Percentiles rank a stretch among this genome's conserved stretches.
phyloP scores from a whole-genome alignment of 2,888 invertebrate genomes.

The Drosophila flavopinicola region DNA sequence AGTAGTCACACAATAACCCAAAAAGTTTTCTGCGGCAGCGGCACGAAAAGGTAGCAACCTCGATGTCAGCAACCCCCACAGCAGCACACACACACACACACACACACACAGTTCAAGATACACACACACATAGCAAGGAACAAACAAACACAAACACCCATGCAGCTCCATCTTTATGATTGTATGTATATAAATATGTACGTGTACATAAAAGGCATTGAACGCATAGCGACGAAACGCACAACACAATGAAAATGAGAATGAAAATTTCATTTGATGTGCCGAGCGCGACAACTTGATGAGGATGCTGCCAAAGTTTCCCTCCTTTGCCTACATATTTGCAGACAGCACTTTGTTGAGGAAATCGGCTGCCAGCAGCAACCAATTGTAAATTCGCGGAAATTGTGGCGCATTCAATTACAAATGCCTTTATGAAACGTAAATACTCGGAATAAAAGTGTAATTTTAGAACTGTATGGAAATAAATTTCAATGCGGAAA shows the following conservation, averaged over 20 bases:
- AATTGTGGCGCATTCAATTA: not conserved
- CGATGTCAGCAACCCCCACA: slow-evolving; percentile 48
- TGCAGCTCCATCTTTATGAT: slow-evolving; percentile 7
- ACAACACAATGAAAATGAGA: slow-evolving; percentile 81
- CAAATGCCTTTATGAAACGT: not conserved
- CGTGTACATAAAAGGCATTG: slow-evolving; percentile 46
- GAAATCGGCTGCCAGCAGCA: slow-evolving; percentile 38
- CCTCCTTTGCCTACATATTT: not conserved
- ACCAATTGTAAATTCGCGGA: not conserved
- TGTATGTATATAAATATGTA: slow-evolving; percentile 13
- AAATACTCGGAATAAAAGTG: not conserved
- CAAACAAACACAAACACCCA: not conserved
- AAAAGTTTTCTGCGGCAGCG: slow-evolving; percentile 64
- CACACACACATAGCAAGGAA: slow-evolving; percentile 4
- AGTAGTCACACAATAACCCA: slow-evolving; percentile 61
- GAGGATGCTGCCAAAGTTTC: slow-evolving; percentile 34
- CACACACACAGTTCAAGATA: slow-evolving; percentile 12
- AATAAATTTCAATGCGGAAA: not conserved
- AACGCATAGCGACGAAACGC: slow-evolving; percentile 45
- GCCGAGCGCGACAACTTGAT: slow-evolving; percentile 65
- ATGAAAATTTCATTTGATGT: slow-evolving; percentile 82
- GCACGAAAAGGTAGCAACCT: slow-evolving; percentile 65
- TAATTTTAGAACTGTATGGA: no score
- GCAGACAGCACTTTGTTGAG: slow-evolving; percentile 1
- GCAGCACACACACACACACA: slow-evolving; percentile 23